These are phyloP conservation scores for Drosophila melanocephala DNA, from an alignment of 2,888 invertebrate genomes.

Conservation along the genomic window DNA sequence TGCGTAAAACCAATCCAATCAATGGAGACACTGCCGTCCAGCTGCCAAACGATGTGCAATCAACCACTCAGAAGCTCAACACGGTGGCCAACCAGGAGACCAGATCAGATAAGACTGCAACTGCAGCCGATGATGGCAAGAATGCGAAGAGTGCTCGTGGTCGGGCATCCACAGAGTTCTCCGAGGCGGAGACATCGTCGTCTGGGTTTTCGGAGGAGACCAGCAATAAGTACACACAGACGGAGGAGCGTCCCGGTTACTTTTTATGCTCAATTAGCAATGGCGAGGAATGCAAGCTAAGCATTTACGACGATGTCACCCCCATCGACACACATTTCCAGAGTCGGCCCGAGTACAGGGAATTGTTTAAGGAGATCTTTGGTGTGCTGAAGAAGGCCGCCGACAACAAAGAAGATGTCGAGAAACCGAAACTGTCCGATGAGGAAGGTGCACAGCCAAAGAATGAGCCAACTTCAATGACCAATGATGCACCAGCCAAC, in stretches of 20 bases:
- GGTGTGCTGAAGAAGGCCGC: constrained; percentile 93
- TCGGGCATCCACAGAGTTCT: constrained; percentile 92
- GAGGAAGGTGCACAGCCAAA: constrained; percentile 85
- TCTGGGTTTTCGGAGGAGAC: constrained; percentile 94
- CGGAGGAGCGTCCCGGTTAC: constrained; percentile 92
- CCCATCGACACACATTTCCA: constrained; percentile 93
- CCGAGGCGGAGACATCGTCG: constrained; percentile 94
- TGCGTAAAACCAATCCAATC: constrained; percentile 82
- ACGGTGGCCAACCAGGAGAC: constrained; percentile 4
- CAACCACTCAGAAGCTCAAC: constrained; percentile 85
- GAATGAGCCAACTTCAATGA: constrained; percentile 83
- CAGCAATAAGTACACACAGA: constrained; percentile 93
- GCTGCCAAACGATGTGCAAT: constrained; percentile 89
- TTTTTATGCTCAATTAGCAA: constrained; percentile 94
- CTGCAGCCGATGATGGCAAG: constrained; percentile 42
- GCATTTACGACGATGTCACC: constrained; percentile 93
- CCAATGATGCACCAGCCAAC: constrained; percentile 89
- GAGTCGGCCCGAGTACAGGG: constrained; percentile 92
- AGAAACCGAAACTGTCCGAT: constrained; percentile 90
- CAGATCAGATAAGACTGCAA: constrained; percentile 14
- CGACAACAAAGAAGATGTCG: constrained; percentile 92
- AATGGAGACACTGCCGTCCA: constrained; percentile 66
- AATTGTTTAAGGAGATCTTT: constrained; percentile 93
- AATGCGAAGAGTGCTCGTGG: constrained; percentile 85
- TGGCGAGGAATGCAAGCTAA: constrained; percentile 94